Evolutionary conservation across 2,113 vertebrate species (phyloP), one percentile per base, ranked within the genome.

Genomic region (Sardina pilchardus): DNA sequence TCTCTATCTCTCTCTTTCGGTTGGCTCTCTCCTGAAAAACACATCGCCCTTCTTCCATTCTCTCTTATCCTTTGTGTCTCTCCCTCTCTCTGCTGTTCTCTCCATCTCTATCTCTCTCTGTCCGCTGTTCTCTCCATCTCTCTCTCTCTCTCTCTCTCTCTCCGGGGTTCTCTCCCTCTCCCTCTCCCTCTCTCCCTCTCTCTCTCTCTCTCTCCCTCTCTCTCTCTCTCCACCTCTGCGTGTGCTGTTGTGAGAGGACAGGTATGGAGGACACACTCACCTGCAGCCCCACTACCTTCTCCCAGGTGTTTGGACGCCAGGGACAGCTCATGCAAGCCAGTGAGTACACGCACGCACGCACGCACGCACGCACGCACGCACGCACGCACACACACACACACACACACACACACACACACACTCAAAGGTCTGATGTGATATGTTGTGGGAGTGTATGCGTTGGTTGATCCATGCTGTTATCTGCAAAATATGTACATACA

Each of bases 311-410:
- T 19, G 95, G 95, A 87, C 95, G 93, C 39, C 95, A 96, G 92
- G 95, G 95, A 85, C 95, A 95, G 91, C 93, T 96, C 85, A 96
- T 96, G 95, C 94, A 95, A 90, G 94, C 95, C 88, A 95, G 95
- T 96, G 89, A 95, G 95, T 95, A 88, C 81, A 50, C 21, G 26
- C 59, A 63, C 59, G 26, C 59, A 63, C 59, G 26, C 24, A n/a
- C 53, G 5, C 59, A 26, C 21, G 26, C 59, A 26, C 59, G 26
- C 24, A 26, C 24, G 26, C 24, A 26, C 59, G 26, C 7, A 26
- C 59, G 26, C 59, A 63, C 21, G 26, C 24, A 63, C 59, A 26
- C 59, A 63, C 19, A 9, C 59, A 63, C 56, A 26, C 63, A 67
- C 63, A 71, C n/a, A 30, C 63, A 71, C 10, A 26, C n/a, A 30